Evolutionary conservation across 2,797 vertebrate genomes (phyloP).

Genomic region (Malurus leucopterus): DNA sequence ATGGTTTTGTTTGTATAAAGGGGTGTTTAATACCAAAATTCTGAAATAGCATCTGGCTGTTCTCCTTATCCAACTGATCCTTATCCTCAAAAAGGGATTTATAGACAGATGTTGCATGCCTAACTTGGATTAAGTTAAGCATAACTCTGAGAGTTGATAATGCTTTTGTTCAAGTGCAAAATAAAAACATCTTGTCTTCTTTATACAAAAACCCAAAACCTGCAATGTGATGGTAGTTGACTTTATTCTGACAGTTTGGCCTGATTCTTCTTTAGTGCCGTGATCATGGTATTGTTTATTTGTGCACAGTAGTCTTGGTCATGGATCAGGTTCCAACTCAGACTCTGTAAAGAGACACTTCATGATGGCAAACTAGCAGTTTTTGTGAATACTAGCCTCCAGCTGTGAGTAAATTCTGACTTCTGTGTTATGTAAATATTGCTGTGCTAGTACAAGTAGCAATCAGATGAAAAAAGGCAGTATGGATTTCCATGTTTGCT

Average conservation of each 20-base stretch:
- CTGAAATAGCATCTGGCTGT: conserved; percentile 3
- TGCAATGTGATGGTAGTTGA: not conserved
- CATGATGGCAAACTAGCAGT: not conserved
- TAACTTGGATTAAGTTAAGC: not conserved
- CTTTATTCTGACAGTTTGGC: not conserved
- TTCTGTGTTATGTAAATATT: not conserved
- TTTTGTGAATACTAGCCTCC: not conserved
- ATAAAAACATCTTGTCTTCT: not conserved
- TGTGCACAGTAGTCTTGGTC: not conserved
- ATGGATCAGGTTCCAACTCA: not conserved
- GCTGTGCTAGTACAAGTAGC: not conserved
- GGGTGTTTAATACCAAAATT: conserved; percentile 9
- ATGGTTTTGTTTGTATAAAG: not conserved
- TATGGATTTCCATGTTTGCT: not conserved
- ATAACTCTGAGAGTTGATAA: not conserved
- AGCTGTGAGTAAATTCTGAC: not conserved
- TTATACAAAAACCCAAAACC: not conserved
- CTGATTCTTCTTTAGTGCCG: not conserved
- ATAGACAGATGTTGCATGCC: not conserved
- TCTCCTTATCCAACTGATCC: conserved; percentile 7
- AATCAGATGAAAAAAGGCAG: not conserved
- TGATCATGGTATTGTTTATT: not conserved
- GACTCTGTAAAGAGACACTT: not conserved
- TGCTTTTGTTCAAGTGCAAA: not conserved
- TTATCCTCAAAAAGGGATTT: not conserved